Evolutionary conservation across 2,888 invertebrate species (phyloP), one percentile per base, ranked within the genome.

Genomic region (Tenthredo mesomela): DNA sequence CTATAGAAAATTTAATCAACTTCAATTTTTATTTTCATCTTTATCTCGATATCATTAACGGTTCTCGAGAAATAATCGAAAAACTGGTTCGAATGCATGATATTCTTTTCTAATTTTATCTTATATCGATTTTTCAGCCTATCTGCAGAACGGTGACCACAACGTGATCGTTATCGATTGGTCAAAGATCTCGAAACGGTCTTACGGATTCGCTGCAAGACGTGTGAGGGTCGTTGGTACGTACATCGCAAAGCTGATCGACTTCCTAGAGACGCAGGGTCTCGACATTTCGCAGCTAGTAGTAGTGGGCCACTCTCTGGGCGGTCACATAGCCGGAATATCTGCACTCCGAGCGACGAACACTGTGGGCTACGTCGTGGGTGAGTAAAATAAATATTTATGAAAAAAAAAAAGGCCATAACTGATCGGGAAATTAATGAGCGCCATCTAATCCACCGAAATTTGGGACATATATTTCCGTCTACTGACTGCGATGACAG

Each of bases 131-230:
- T 9, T 86, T 84, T 0, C 84, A 92, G 92, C 90, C 15, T 92
- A 89, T 47, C 78, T 92, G 18, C 25, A 85, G 29, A 73, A 88
- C 1, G 89, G 86, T 0, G 89, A 92, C 73, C 91, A 89, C 86
- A 92, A 92, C 82, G 87, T 92, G 7, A 90, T 92, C 65, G 87
- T 91, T 12, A 86, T 92, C 18, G 92, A 92, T 73, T 92, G 92
- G 92, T 87, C 89, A 29, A 85, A 73, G 21, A 89, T 90, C 29
- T 80, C 90, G 0, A 12, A 84, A 1, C 84, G 70, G 9, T 83
- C 86, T 0, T 92, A 92, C 47, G 0, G 86, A 0, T 88, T 86
- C 83, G 89, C 90, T 5, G 87, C 87, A 21, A 71, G 37, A 1
- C 88, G 87, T 2, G 91, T 92, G 0, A 5, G 84, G 4, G 85